These are phyloP conservation scores for Patella depressa DNA, from an alignment of 2,888 invertebrate species.

Conservation along the genomic window DNA sequence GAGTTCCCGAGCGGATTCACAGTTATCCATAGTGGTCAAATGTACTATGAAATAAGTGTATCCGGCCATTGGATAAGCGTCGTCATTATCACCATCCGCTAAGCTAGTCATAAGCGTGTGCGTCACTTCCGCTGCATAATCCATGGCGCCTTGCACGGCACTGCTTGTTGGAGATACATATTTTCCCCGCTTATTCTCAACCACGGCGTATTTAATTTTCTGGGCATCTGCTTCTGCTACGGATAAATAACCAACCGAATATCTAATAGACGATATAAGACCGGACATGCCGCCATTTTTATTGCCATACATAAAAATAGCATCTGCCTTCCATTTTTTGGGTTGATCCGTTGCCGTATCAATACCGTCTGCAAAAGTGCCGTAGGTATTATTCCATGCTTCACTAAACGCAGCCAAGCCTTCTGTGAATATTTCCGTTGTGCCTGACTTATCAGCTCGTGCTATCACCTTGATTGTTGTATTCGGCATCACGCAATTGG, in stretches of 20 bases:
- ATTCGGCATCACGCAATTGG: slow-evolving; percentile 43
- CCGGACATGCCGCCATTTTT: slow-evolving; percentile 54
- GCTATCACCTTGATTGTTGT: slow-evolving; percentile 56
- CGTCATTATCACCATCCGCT: slow-evolving; percentile 22
- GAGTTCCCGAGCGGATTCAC: slow-evolving; percentile 57
- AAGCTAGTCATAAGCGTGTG: slow-evolving; percentile 33
- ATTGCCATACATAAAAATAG: slow-evolving; percentile 46
- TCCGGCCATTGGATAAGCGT: slow-evolving; percentile 56
- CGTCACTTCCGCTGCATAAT: slow-evolving; percentile 30
- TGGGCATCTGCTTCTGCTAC: slow-evolving; percentile 45
- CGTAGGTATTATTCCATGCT: slow-evolving; percentile 52
- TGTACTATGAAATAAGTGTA: slow-evolving; percentile 63
- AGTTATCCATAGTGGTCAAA: slow-evolving; percentile 42
- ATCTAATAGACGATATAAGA: slow-evolving; percentile 47
- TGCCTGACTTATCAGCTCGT: slow-evolving; percentile 63
- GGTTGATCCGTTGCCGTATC: slow-evolving; percentile 25
- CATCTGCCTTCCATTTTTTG: slow-evolving; percentile 44
- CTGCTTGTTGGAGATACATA: slow-evolving; percentile 37
- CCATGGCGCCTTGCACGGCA: slow-evolving; percentile 52
- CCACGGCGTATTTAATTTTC: slow-evolving; percentile 41
- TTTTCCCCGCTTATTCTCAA: slow-evolving; percentile 49
- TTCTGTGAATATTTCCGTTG: slow-evolving; percentile 60
- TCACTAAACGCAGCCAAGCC: slow-evolving; percentile 53
- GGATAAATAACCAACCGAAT: slow-evolving; percentile 62
- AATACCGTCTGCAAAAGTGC: slow-evolving; percentile 50